Base-by-base conservation (phyloP, 2,113 vertebrate species). In the Fregata magnificens region DNA sequence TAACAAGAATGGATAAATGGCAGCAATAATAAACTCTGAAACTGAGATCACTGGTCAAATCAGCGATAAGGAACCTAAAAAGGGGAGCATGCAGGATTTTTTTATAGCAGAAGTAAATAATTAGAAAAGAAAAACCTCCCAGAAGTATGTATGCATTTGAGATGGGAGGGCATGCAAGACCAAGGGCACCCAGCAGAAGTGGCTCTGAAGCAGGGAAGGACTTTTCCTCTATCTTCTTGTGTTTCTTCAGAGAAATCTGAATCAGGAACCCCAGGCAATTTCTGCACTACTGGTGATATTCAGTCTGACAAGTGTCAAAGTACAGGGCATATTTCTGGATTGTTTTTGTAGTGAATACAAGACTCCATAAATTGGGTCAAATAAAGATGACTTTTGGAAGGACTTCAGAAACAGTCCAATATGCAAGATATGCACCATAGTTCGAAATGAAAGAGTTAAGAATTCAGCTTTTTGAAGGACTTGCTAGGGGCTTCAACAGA, bases 21-120 rank as follows among this genome's bases (percentile, higher is more conserved):
- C 28, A 67, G 56, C 52, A 63, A 7, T 65, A 88, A 18, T 34
- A 13, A 88, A 52, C 29, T 71, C 53, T 55, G 24, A 82, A 47
- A 24, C 45, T 31, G 32, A 91, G 56, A 40, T 22, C 2, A 1
- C 24, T 72, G 11, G 50, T 71, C 52, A 83, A 11, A n/a, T 18
- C 0, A 0, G 7, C 2, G 3, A 59, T 52, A 80, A 62, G 9
- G 21, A 86, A 58, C 5, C 18, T 14, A 3, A 18, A 58, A 47
- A 32, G 26, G 16, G 28, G 32, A n/a, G 6, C 6, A 11, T 21
- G 13, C 2, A 55, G 19, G 25, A 47, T 4, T 62, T 55, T 32
- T 22, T 86, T 24, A 5, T 59, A 24, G 29, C 36, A 80, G 28
- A 91, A 82, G 85, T 1, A 86, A 82, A 59, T 71, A 10, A 66